A percentile compares a stretch with the other conserved stretches of the same genome.
These are phyloP conservation scores for Polydrusus tereticollis DNA, from an alignment of 2,888 invertebrate genomes.

Conservation along the genomic window DNA sequence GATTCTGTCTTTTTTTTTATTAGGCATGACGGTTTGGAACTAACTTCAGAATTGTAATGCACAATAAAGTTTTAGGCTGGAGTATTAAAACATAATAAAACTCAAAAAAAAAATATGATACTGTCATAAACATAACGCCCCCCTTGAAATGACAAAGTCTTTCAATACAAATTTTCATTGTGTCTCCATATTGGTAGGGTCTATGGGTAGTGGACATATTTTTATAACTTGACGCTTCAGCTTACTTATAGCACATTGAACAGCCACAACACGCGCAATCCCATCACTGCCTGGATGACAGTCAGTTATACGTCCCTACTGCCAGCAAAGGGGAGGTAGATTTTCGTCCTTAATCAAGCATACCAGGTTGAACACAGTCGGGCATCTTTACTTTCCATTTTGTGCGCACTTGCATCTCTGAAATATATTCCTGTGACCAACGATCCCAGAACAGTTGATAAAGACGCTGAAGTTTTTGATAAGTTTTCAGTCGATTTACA, in stretches of 20 bases:
- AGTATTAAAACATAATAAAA: not conserved
- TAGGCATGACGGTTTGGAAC: no score
- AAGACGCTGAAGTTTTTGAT: constrained; percentile 3
- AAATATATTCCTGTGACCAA: constrained; percentile 21
- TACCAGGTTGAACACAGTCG: not conserved
- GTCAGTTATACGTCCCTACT: constrained; percentile 2
- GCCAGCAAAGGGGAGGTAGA: constrained; percentile 8
- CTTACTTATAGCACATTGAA: not conserved
- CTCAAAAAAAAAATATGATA: no score
- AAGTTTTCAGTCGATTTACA: not conserved
- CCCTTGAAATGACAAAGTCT: not conserved
- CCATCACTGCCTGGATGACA: constrained; percentile 15
- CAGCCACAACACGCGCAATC: constrained; percentile 16
- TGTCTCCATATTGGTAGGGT: not conserved
- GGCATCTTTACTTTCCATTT: constrained; percentile 16
- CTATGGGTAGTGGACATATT: constrained; percentile 11
- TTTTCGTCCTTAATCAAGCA: constrained; percentile 9
- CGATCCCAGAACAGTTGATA: constrained; percentile 23
- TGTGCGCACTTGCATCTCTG: constrained; percentile 3
- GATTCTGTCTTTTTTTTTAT: no score
- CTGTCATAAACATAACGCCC: not conserved
- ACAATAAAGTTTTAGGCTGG: not conserved
- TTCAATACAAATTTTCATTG: not conserved
- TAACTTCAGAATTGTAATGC: no score
- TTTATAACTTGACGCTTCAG: constrained; percentile 6